phyloP scores from a whole-genome alignment of 2,888 invertebrate species.

The Digitonthophagus gazella region DNA sequence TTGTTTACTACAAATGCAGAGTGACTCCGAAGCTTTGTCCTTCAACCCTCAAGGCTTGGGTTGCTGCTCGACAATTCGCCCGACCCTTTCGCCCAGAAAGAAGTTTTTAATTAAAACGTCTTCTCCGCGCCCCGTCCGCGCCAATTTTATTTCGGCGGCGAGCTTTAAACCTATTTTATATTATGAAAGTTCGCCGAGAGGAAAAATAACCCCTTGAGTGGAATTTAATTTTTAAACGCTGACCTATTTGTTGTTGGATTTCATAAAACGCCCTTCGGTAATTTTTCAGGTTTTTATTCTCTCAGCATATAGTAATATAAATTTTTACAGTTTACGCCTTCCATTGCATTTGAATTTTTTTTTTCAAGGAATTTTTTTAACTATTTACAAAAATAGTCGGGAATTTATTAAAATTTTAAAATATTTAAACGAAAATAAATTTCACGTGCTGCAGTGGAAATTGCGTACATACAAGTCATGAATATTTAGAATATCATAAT shows the following conservation, averaged over 20 bases:
- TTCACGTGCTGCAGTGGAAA: no score
- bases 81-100: neutral
- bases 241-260: neutral
- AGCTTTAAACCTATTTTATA: neutral
- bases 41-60: neutral
- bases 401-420: no score
- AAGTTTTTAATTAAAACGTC: slow-evolving; percentile 21
- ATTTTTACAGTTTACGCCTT: no score
- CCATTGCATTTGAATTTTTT: no score
- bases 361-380: slow-evolving; percentile 1
- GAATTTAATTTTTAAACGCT: neutral
- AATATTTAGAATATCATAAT: neutral
- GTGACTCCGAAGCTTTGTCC: slow-evolving; percentile 8
- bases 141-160: neutral
- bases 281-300: neutral
- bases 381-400: neutral
- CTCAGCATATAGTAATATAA: neutral
- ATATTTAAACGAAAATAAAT: no score
- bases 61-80: neutral
- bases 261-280: neutral
- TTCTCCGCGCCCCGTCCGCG: neutral
- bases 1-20: slow-evolving; percentile 4
- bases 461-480: no score
- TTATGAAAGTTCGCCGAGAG: neutral
- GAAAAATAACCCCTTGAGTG: neutral